Conservation (phyloP, 2,113 vertebrate species). For the Odontophorus gujanensis region DNA sequence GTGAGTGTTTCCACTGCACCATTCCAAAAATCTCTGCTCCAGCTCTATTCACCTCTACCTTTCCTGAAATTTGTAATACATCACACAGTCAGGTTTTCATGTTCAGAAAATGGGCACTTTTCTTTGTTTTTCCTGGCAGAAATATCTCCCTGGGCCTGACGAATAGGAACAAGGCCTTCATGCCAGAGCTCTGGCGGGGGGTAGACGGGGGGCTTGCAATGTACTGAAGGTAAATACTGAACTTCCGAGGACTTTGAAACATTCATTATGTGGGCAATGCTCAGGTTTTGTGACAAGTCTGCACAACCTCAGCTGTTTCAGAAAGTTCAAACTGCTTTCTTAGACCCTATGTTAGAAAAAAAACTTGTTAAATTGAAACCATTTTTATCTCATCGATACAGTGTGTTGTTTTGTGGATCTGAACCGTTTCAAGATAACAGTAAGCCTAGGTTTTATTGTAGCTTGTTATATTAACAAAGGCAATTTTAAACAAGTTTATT, state of each 20-base stretch:
- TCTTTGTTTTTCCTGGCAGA: neutral
- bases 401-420: neutral
- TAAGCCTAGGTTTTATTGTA: neutral
- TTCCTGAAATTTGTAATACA: neutral
- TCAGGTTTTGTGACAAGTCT: neutral
- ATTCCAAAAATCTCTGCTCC: neutral
- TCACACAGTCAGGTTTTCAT: neutral
- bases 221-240: neutral
- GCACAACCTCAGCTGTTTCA: neutral
- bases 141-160: neutral
- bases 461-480: neutral
- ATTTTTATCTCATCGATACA: neutral
- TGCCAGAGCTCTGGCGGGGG: fast-evolving
- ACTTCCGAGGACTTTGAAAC: neutral
- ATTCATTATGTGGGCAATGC: neutral
- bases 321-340: neutral
- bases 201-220: neutral
- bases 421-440: neutral
- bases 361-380: neutral
- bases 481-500: neutral
- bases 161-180: neutral
- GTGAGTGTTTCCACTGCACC: neutral
- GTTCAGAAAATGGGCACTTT: neutral
- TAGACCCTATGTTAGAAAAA: fast-evolving
- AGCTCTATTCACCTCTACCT: neutral